Conservation (phyloP, 35 echinoderm and acorn worm species). For the Anneissia japonica region DNA sequence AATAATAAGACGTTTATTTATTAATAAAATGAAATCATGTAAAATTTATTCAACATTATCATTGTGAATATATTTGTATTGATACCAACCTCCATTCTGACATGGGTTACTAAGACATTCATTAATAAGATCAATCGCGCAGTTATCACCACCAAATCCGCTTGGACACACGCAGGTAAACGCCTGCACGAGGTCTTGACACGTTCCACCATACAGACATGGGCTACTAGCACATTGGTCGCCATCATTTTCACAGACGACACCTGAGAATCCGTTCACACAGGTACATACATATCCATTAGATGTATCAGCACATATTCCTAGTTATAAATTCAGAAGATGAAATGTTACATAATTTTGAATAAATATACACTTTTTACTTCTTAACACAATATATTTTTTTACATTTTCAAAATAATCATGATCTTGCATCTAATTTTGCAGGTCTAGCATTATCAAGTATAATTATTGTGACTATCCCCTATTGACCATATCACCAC, state of each 20-base stretch:
- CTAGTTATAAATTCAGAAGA: neutral
- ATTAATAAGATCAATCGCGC: conserved; percentile 67
- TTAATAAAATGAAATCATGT: too few relatives aligned
- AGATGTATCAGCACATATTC: neutral
- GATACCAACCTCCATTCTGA: conserved; percentile 52
- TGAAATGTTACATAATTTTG: neutral
- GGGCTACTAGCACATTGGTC: conserved; percentile 44
- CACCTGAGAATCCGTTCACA: conserved; percentile 19
- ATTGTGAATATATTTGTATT: too few relatives aligned
- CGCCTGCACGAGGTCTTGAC: conserved; percentile 69
- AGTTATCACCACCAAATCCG: conserved; percentile 60
- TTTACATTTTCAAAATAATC: too few relatives aligned
- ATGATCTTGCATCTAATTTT: too few relatives aligned
- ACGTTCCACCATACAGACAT: conserved; percentile 67
- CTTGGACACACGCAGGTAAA: conserved; percentile 61
- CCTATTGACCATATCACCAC: too few relatives aligned
- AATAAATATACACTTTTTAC: too few relatives aligned
- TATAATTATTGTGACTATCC: too few relatives aligned
- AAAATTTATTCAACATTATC: too few relatives aligned
- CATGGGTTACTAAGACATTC: conserved; percentile 74
- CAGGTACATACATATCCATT: conserved; percentile 17
- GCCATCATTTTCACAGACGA: conserved; percentile 28
- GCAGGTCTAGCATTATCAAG: too few relatives aligned
- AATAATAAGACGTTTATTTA: too few relatives aligned
- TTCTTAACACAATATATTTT: too few relatives aligned